Percentiles rank a stretch among this genome's conserved stretches.
phyloP scores from a whole-genome alignment of 2,797 vertebrate genomes.

The Peromyscus eremicus region DNA sequence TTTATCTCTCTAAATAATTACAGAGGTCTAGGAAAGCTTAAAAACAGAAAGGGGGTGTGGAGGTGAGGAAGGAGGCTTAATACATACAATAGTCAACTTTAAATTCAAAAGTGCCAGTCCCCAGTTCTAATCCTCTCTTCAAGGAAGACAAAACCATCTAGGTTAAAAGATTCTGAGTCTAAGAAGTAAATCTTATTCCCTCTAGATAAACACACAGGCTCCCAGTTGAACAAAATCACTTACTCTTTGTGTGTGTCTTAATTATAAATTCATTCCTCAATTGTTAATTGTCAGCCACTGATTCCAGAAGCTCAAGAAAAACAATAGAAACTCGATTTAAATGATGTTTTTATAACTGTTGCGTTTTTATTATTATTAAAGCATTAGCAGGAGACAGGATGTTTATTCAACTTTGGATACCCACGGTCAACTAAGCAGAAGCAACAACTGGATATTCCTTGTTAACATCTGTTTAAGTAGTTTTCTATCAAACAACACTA shows the following conservation, averaged over 20 bases:
- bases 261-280: conserved; percentile 42
- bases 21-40: conserved; percentile 51
- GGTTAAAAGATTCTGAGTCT: conserved; percentile 53
- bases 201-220: conserved; percentile 42
- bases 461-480: not conserved
- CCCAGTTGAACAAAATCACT: conserved; percentile 37
- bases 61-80: conserved; percentile 57
- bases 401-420: not conserved
- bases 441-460: not conserved
- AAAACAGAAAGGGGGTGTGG: conserved; percentile 13
- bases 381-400: not conserved
- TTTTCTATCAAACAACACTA: conserved; percentile 26
- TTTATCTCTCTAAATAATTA: conserved; percentile 57
- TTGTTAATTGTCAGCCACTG: conserved; percentile 26
- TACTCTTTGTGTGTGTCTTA: not conserved
- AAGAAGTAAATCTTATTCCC: conserved; percentile 54
- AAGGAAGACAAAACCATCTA: conserved; percentile 74
- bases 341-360: not conserved
- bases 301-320: conserved; percentile 53
- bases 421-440: not conserved
- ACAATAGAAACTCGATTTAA: conserved; percentile 2
- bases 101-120: conserved; percentile 63
- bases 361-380: conserved; percentile 48
- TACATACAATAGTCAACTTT: conserved; percentile 53
- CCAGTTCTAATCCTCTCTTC: conserved; percentile 74